phyloP scores from a whole-genome alignment of 2,888 invertebrate species.

The Acronicta alni region DNA sequence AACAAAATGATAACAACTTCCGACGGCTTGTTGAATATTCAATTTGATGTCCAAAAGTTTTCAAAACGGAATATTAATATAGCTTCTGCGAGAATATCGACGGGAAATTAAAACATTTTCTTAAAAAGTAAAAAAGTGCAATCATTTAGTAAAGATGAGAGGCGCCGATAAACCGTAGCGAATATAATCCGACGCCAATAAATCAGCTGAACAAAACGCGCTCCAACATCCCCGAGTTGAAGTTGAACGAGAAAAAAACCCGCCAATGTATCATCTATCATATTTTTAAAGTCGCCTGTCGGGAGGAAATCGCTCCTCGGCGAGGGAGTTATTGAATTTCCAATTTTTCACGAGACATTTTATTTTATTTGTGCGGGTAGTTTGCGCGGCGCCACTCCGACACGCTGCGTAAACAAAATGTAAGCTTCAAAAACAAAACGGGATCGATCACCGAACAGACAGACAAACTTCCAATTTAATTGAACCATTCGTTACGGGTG shows the following conservation, averaged over 20 bases:
- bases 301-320: constrained; percentile 62
- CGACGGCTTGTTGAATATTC: constrained; percentile 22
- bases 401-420: constrained; percentile 41
- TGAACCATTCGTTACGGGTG: constrained; percentile 47
- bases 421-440: constrained; percentile 48
- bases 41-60: constrained; percentile 7
- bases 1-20: not conserved
- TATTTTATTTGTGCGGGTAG: constrained; percentile 64
- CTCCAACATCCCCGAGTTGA: constrained; percentile 22
- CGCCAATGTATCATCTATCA: constrained; percentile 66
- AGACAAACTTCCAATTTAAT: constrained; percentile 52
- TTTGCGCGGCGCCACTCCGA: constrained; percentile 46
- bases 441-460: constrained; percentile 49
- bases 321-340: constrained; percentile 73
- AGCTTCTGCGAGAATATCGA: not conserved
- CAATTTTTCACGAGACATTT: constrained; percentile 66
- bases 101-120: constrained; percentile 20
- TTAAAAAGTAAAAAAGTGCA: constrained; percentile 23
- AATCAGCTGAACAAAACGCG: constrained; percentile 41
- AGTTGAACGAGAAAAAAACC: constrained; percentile 37
- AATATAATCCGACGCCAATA: constrained; percentile 42
- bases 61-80: not conserved
- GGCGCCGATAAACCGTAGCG: constrained; percentile 25
- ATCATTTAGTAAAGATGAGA: constrained; percentile 33
- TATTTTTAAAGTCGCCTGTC: constrained; percentile 67